A percentile compares a stretch with the other conserved stretches of the same genome.
Conservation (phyloP, 2,113 vertebrate genomes). For the Pontoporia blainvillei region DNA sequence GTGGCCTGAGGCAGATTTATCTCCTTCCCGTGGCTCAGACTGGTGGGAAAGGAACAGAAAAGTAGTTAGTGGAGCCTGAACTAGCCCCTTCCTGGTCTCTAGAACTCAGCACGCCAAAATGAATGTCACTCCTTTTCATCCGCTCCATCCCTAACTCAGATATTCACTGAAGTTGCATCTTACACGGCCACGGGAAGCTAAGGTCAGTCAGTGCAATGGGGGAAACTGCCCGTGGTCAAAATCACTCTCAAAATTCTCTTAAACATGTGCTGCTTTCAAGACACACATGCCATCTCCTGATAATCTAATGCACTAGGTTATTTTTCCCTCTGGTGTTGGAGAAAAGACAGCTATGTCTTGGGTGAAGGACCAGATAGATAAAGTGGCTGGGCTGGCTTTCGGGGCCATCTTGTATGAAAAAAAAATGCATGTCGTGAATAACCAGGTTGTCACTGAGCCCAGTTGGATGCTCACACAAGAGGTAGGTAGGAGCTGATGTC, state of each 20-base stretch:
- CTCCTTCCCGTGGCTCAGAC: not conserved
- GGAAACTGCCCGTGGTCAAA: not conserved
- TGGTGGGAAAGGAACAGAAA: not conserved
- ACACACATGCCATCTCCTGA: rapidly evolving
- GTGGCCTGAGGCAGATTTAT: not conserved
- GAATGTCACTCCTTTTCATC: not conserved
- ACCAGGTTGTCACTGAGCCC: not conserved
- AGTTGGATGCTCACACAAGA: not conserved
- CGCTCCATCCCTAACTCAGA: not conserved
- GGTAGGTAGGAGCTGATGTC: not conserved
- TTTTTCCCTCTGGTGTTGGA: not conserved
- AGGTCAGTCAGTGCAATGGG: not conserved
- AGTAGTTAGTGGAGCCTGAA: not conserved
- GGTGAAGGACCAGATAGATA: too few relatives aligned
- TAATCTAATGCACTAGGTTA: not conserved
- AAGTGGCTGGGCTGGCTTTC: not conserved
- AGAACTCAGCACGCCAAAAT: not conserved
- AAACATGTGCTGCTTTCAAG: not conserved
- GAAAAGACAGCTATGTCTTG: not conserved
- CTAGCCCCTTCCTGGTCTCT: not conserved
- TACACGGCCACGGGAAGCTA: not conserved
- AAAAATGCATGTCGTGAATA: not conserved
- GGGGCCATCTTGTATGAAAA: too few relatives aligned
- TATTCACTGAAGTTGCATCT: not conserved
- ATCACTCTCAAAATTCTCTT: not conserved